These are phyloP conservation scores for Erpornis zantholeuca DNA, from an alignment of 2,113 vertebrate genomes.

Conservation along the genomic window DNA sequence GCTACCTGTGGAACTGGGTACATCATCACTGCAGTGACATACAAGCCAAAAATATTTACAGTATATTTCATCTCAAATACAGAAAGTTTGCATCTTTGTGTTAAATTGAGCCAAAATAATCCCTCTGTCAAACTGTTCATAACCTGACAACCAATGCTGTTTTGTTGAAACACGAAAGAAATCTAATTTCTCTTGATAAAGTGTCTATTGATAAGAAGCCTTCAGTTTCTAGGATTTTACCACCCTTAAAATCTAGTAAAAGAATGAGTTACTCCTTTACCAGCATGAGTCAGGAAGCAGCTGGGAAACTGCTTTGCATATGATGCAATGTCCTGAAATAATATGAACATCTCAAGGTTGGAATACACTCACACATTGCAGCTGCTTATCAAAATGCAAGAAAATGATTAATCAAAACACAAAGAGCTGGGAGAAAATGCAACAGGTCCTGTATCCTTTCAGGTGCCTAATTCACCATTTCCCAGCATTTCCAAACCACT, in stretches of 20 bases:
- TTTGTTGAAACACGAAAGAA: neutral
- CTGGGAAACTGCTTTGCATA: neutral
- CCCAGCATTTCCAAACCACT: neutral
- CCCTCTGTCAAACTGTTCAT: neutral
- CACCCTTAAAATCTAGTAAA: neutral
- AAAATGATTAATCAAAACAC: neutral
- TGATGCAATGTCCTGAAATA: neutral
- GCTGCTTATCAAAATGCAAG: slow-evolving; percentile 1
- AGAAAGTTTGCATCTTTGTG: neutral
- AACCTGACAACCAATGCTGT: neutral
- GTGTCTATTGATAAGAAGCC: neutral
- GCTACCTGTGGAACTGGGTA: neutral
- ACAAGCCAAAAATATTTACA: neutral
- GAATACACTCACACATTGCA: neutral
- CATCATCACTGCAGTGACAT: neutral
- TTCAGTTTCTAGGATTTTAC: neutral
- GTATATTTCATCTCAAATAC: neutral
- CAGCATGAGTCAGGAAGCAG: neutral
- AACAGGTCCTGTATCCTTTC: neutral
- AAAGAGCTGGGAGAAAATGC: neutral
- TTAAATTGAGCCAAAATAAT: slow-evolving; percentile 1
- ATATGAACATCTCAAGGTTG: neutral
- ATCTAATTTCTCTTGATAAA: neutral
- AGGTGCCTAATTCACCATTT: neutral
- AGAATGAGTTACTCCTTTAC: neutral